phyloP scores from a whole-genome alignment of 2,797 vertebrate genomes.

The Synanceia verrucosa region DNA sequence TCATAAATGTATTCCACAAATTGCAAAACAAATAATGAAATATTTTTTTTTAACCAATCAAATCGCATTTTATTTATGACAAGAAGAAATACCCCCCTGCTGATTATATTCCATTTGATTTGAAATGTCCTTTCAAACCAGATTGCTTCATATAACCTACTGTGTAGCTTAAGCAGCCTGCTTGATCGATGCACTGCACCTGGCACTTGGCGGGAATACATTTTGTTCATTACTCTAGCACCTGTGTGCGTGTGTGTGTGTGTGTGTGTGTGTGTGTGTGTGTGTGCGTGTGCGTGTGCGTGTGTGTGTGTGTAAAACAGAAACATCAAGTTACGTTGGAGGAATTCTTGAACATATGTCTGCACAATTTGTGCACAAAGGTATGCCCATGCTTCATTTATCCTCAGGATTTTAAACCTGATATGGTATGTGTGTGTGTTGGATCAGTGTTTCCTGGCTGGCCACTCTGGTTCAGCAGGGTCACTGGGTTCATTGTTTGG shows the following conservation, averaged over 20 bases:
- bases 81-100: not conserved
- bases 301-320: not conserved
- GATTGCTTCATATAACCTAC: conserved; percentile 41
- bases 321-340: not conserved
- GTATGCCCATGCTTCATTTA: conserved; percentile 7
- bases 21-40: conserved; percentile 26
- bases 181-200: conserved; percentile 30
- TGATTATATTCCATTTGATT: conserved; percentile 18
- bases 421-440: not conserved
- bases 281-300: not conserved
- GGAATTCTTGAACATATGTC: not conserved
- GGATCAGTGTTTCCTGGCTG: conserved; percentile 40
- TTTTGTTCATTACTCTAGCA: conserved; percentile 39
- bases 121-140: conserved; percentile 31
- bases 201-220: conserved; percentile 36
- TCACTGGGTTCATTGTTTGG: conserved; percentile 58
- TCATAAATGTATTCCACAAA: conserved; percentile 1
- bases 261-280: not conserved
- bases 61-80: conserved; percentile 17
- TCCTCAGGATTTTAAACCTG: conserved; percentile 13
- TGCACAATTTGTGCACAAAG: not conserved
- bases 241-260: conserved; percentile 15
- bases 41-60: conserved; percentile 15
- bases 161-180: conserved; percentile 24
- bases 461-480: conserved; percentile 6